Base-by-base conservation (phyloP, 2,797 vertebrate species). In the Bradypus variegatus region DNA sequence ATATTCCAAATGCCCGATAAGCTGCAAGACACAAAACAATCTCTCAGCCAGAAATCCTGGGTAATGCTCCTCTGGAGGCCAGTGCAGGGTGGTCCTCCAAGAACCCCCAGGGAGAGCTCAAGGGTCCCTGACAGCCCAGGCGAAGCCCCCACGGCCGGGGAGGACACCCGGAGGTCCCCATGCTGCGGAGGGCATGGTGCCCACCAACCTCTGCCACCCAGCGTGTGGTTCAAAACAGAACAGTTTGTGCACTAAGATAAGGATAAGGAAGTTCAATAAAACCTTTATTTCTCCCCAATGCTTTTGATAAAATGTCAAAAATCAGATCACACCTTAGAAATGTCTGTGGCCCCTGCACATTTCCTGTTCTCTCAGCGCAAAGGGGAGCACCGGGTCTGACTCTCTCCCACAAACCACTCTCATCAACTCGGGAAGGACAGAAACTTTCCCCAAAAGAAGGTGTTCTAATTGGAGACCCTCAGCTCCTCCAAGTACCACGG, bases 271-370 rank as follows among this genome's bases (percentile, higher is more conserved):
- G 23, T 45, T 23, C 29, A 1, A 2, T 2, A n/a, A 55, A 55
- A 41, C 3, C 6, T 13, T 60, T 31, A 5, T n/a, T 45, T 73
- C 23, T 13, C 58, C 58, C 81, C 38, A 13, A 8, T 1, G 67
- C 55, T 77, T 60, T 38, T 55, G 25, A n/a, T 6, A 18, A 70
- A 62, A n/a, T 48, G 21, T 25, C 75, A n/a, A n/a, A 36, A 36
- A 23, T 33, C 14, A 41, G n/a, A 2, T n/a, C 31, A 14, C 70
- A 31, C 31, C 41, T 45, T 45, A 45, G 41, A 45, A 45, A 45
- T 45, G 41, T 16, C 14, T 9, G 6, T 36, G 2, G 13, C 8
- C 36, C 13, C 25, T 0, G 0, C 0, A 0, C 9, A 5, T 27
- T 15, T 41, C 78, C 1, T 0, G 21, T 62, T 31, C 36, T 29